Evolutionary conservation across 1,140 invertebrate genomes (phyloP).

Genomic region (Lasaia peninsularis): DNA sequence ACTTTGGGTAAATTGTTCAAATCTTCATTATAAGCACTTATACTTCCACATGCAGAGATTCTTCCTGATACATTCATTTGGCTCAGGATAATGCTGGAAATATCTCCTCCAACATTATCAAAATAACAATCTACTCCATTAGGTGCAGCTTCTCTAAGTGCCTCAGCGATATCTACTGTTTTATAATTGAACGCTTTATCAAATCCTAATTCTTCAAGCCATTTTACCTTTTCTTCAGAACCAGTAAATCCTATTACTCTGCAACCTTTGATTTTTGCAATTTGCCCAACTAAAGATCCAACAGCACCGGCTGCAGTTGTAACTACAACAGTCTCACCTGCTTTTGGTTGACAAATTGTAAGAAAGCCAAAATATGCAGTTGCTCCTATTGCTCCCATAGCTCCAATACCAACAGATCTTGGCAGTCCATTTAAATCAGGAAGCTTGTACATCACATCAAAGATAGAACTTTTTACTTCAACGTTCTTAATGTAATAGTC

Average conservation of each 20-base stretch:
- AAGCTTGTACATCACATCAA: slow-evolving; percentile 26
- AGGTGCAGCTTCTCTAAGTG: slow-evolving; percentile 77
- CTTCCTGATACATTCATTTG: slow-evolving; percentile 79
- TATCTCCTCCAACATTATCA: slow-evolving; percentile 79
- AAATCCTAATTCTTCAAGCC: slow-evolving; percentile 81
- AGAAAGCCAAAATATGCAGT: slow-evolving; percentile 85
- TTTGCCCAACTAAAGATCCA: slow-evolving; percentile 83
- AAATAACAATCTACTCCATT: slow-evolving; percentile 80
- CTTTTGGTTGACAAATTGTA: slow-evolving; percentile 81
- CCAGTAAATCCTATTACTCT: slow-evolving; percentile 84
- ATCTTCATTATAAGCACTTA: slow-evolving; percentile 61
- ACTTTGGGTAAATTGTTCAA: slow-evolving; percentile 24
- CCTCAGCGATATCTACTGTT: slow-evolving; percentile 69
- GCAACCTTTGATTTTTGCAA: slow-evolving; percentile 82
- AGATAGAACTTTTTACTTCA: neutral
- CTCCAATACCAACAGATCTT: slow-evolving; percentile 33
- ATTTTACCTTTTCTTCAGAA: slow-evolving; percentile 81
- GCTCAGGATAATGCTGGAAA: slow-evolving; percentile 75
- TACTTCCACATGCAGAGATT: slow-evolving; percentile 79
- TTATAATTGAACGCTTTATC: slow-evolving; percentile 85
- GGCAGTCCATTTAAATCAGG: slow-evolving; percentile 36
- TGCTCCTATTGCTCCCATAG: slow-evolving; percentile 51
- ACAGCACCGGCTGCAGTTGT: slow-evolving; percentile 81
- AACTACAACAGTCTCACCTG: slow-evolving; percentile 77
- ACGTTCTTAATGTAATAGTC: slow-evolving; percentile 57